These are phyloP conservation scores for Sisor rabdophorus DNA, from an alignment of 2,113 vertebrate genomes.

Conservation along the genomic window DNA sequence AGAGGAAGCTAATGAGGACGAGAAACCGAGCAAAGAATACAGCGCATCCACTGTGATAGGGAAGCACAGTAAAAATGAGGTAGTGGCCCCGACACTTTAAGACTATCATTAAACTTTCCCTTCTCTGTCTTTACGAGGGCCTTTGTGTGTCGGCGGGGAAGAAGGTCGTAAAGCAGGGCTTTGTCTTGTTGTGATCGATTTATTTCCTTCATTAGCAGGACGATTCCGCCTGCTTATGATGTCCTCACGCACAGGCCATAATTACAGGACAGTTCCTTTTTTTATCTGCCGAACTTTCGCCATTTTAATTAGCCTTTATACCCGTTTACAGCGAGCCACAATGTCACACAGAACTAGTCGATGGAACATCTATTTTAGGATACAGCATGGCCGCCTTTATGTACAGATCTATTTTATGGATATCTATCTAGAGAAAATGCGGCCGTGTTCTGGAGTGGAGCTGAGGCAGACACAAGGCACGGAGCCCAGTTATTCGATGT, in stretches of 20 bases:
- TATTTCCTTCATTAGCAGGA: constrained; percentile 72
- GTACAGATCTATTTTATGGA: constrained; percentile 67
- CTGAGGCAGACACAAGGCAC: constrained; percentile 8
- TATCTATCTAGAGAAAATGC: constrained; percentile 60
- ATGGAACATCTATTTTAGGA: constrained; percentile 68
- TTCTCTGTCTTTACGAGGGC: constrained; percentile 64
- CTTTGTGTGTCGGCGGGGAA: constrained; percentile 67
- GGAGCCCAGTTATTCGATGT: not conserved
- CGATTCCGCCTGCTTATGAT: constrained; percentile 71
- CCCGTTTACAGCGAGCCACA: constrained; percentile 66
- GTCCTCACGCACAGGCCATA: constrained; percentile 65
- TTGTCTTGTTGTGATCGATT: constrained; percentile 73
- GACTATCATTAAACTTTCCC: constrained; percentile 70
- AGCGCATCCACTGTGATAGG: constrained; percentile 60
- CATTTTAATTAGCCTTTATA: constrained; percentile 74
- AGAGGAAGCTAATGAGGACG: constrained; percentile 64
- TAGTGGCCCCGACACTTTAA: constrained; percentile 70
- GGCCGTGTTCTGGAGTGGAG: constrained; percentile 34
- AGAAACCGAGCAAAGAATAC: constrained; percentile 47
- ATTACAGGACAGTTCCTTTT: constrained; percentile 70
- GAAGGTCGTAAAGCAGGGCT: constrained; percentile 65
- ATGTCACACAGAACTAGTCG: constrained; percentile 69
- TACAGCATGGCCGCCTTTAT: constrained; percentile 54
- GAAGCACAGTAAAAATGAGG: constrained; percentile 67
- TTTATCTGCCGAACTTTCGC: constrained; percentile 69